Base-by-base conservation (phyloP, 2,888 invertebrate species). In the Hemistola chrysoprasaria region DNA sequence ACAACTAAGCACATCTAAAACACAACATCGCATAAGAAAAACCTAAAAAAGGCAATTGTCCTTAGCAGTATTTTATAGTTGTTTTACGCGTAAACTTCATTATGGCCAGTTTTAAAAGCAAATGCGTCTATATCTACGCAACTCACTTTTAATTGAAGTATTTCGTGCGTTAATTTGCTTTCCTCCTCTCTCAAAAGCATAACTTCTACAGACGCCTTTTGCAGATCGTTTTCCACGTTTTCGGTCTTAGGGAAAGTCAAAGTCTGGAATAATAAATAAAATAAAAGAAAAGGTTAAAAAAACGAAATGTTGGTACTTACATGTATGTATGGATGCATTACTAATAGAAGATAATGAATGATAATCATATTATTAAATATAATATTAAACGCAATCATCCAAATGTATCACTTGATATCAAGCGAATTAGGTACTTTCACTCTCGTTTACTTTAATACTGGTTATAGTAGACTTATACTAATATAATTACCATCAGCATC, bases 141-240 rank as follows among this genome's bases (percentile, higher is more conserved):
- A 74, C 84, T 86, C 85, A 95, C 95, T 92, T 95, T 96, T 72
- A 97, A 91, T 81, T 92, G 92, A 63, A 95, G 88, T 90, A 95
- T 96, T 85, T 97, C 97, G 86, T 95, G 94, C 85, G 94, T 92
- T 78, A 97, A 89, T 75, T 91, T 91, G 80, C 92, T 93, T 71
- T 95, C 93, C 65, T 95, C 93, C 77, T 95, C 95, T 71, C 94
- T 92, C 70, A 96, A 90, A 77, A 92, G 92, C 75, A 92, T 92
- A 34, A 95, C 91, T 90, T 96, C 95, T 62, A 92, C 91, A 48
- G 92, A 90, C 40, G 93, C 92, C 76, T 93, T 93, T 71, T 92
- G 91, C 66, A 94, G 78, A 65, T 86, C 85, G 53, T 63, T 78
- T 59, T 86, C 85, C 45, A 68, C 70, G 51, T 78, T 79, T 53